Conservation (phyloP, 1,140 invertebrate genomes). For the Drosophila insularis region DNA sequence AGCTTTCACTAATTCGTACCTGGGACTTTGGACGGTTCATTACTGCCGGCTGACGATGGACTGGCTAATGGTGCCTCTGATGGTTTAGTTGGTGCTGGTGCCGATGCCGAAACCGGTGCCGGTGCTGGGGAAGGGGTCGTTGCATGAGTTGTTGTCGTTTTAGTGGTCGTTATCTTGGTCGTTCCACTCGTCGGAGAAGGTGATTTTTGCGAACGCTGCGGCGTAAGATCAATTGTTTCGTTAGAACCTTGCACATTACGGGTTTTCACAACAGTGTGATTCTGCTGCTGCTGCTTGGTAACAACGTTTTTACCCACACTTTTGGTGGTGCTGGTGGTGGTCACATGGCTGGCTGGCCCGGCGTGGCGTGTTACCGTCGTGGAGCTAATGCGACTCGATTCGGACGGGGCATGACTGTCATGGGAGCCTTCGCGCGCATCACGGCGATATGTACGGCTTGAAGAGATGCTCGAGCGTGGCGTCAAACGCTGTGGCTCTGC, state of each 20-base stretch:
- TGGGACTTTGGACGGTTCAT: conserved; percentile 32
- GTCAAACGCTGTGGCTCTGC: conserved; percentile 45
- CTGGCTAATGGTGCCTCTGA: conserved; percentile 21
- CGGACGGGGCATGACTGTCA: conserved; percentile 74
- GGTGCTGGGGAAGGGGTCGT: conserved; percentile 18
- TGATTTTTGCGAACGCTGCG: conserved; percentile 59
- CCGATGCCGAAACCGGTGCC: conserved; percentile 14
- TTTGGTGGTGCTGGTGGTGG: conserved; percentile 42
- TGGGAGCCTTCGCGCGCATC: conserved; percentile 73
- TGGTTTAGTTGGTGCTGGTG: conserved; percentile 3
- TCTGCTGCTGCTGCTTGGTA: conserved; percentile 42
- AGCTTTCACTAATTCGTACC: conserved; percentile 74
- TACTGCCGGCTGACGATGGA: conserved; percentile 8
- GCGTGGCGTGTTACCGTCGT: conserved; percentile 66
- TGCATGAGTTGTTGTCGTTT: conserved; percentile 20
- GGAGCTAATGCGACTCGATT: conserved; percentile 74
- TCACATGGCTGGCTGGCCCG: conserved; percentile 14
- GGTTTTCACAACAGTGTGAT: conserved; percentile 51
- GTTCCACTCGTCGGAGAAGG: conserved; percentile 39
- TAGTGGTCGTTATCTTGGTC: conserved; percentile 51
- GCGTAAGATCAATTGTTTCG: conserved; percentile 63
- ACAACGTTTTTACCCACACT: conserved; percentile 56
- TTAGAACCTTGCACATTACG: conserved; percentile 52
- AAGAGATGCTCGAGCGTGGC: conserved; percentile 72
- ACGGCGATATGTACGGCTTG: conserved; percentile 58